Percentiles rank a stretch among this genome's conserved stretches.
These are phyloP conservation scores for Tursiops truncatus DNA, from an alignment of 2,113 vertebrate species.

Conservation along the genomic window DNA sequence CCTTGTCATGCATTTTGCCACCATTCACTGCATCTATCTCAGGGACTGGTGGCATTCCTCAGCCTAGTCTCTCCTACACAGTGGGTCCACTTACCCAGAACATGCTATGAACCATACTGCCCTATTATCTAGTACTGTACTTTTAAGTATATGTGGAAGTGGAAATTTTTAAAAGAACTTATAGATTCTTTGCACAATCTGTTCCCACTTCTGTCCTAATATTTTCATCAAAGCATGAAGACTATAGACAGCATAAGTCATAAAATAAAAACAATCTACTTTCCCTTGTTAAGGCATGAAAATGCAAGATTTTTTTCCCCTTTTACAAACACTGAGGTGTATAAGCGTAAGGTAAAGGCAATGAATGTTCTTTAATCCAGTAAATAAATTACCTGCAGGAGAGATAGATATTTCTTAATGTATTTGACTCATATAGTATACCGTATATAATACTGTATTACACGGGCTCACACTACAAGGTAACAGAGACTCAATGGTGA, in stretches of 20 bases:
- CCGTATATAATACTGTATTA: background rate
- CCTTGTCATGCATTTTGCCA: background rate
- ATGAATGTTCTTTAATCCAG: background rate
- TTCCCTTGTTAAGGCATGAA: background rate
- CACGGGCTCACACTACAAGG: background rate
- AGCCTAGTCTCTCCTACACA: background rate
- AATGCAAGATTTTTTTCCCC: background rate
- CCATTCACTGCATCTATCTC: background rate
- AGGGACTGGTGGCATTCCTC: too few relatives aligned
- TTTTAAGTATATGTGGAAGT: background rate
- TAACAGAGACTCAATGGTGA: background rate
- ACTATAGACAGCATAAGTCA: background rate
- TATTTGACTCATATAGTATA: background rate
- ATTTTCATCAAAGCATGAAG: background rate
- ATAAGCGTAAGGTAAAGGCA: background rate
- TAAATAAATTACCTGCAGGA: background rate
- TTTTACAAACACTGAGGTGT: background rate
- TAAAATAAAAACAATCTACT: background rate
- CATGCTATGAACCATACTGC: background rate
- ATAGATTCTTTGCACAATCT: background rate
- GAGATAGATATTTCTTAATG: background rate
- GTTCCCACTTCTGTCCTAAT: background rate
- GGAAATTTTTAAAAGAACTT: background rate
- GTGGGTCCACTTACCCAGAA: background rate
- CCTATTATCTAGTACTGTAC: too few relatives aligned